Evolutionary conservation across 2,797 vertebrate genomes (phyloP), one percentile per base, ranked within the genome.

Genomic region (Esox masquinongy): DNA sequence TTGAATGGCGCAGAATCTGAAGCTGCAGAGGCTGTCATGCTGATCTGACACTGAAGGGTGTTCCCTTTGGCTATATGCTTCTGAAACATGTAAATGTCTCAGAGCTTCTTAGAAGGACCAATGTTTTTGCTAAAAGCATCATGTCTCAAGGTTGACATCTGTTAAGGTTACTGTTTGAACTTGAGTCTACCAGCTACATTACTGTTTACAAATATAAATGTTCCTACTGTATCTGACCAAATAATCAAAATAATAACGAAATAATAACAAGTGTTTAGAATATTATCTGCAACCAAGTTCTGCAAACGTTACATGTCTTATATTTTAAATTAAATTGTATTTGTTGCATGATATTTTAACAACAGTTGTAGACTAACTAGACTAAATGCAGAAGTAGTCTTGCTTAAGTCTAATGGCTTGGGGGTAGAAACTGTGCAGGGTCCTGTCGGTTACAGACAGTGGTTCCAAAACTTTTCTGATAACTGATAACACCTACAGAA

Each of bases 1-100:
- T 59, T 72, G 50, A 56, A 17, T 53, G 16, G 19, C 34, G 16
- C 29, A 4, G 2, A 43, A 43, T 43, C 53, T 16, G 31, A 26
- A 24, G 24, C 50, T 84, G 81, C 73, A 73, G 74, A 15, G 74
- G 79, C 74, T 86, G 83, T 88, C 86, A 78, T 11, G 75, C 77
- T 64, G 78, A 76, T 79, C 82, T 78, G 77, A 51, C 26, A 1
- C 72, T 82, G 66, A 26, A 17, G 2, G 0, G 77, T 77, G 64
- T 79, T 73, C 74, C 77, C 77, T 29, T 11, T 16, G 76, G 84
- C 50, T 3, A 72, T 78, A 70, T 51, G 68, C 36, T 70, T 82
- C 75, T 74, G 66, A 79, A 84, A 83, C 64, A 83, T 80, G 83
- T 39, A 82, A 77, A 83, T 79, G 76, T 84, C 84, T 84, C n/a